Conservation (phyloP, 2,888 invertebrate genomes). For the Athalia circularis region DNA sequence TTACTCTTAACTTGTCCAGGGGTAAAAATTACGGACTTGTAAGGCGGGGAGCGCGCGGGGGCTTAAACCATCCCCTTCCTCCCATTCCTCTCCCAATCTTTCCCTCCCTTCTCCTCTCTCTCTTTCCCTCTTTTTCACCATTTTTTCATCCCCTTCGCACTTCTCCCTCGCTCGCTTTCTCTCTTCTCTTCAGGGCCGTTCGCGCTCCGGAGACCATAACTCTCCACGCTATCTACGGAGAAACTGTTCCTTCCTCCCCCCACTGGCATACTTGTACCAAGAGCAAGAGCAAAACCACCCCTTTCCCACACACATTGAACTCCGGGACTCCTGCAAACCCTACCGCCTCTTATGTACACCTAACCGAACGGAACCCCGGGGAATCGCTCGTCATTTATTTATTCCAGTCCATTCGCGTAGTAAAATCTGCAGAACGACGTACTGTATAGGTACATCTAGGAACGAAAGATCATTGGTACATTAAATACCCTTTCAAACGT, state of each 20-base stretch:
- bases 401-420: slow-evolving; percentile 59
- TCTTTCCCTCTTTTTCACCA: background rate
- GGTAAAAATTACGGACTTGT: slow-evolving; percentile 73
- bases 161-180: slow-evolving; percentile 1
- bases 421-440: slow-evolving; percentile 11
- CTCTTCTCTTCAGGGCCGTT: slow-evolving; percentile 15
- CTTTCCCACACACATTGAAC: too few species aligned
- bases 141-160: background rate
- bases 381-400: slow-evolving; percentile 70
- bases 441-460: background rate
- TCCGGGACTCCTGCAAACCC: slow-evolving; percentile 2
- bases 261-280: background rate
- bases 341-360: slow-evolving; percentile 2
- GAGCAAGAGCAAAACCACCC: too few species aligned
- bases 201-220: slow-evolving; percentile 64
- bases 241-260: slow-evolving; percentile 63
- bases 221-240: slow-evolving; percentile 69
- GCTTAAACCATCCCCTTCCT: slow-evolving; percentile 61
- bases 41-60: slow-evolving; percentile 59
- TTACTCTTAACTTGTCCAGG: slow-evolving; percentile 72
- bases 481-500: too few species aligned
- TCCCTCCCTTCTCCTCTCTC: background rate
- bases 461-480: background rate
- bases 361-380: slow-evolving; percentile 52
- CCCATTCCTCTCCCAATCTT: background rate